phyloP scores from a whole-genome alignment of 2,888 invertebrate species.

The Harmothoe impar region DNA sequence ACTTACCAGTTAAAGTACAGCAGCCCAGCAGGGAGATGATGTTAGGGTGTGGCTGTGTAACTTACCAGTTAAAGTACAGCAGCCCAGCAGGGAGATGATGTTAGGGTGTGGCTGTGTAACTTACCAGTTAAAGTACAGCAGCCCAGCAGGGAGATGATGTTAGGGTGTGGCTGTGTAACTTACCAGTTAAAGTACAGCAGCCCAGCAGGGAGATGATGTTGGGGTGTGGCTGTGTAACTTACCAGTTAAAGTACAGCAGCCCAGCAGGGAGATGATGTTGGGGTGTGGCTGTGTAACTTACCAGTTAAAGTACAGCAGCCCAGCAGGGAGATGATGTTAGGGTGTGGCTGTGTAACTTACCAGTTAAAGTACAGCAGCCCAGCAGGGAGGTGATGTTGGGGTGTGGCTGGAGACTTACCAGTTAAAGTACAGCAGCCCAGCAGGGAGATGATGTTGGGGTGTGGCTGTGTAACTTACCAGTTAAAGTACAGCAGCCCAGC shows the following conservation, averaged over 20 bases:
- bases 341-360: not conserved
- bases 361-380: not conserved
- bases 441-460: not conserved
- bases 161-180: not conserved
- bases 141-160: not conserved
- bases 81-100: not conserved
- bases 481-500: not conserved
- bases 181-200: not conserved
- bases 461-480: not conserved
- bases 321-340: not conserved
- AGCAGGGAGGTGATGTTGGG: not conserved
- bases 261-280: not conserved
- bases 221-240: not conserved
- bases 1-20: not conserved
- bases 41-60: not conserved
- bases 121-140: not conserved
- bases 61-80: not conserved
- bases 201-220: not conserved
- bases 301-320: not conserved
- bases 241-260: not conserved
- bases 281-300: not conserved
- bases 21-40: not conserved
- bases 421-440: not conserved
- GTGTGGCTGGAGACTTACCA: not conserved
- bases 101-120: not conserved